Evolutionary conservation across 2,797 vertebrate species (phyloP).

Genomic region (Rhinatrema bivittatum): DNA sequence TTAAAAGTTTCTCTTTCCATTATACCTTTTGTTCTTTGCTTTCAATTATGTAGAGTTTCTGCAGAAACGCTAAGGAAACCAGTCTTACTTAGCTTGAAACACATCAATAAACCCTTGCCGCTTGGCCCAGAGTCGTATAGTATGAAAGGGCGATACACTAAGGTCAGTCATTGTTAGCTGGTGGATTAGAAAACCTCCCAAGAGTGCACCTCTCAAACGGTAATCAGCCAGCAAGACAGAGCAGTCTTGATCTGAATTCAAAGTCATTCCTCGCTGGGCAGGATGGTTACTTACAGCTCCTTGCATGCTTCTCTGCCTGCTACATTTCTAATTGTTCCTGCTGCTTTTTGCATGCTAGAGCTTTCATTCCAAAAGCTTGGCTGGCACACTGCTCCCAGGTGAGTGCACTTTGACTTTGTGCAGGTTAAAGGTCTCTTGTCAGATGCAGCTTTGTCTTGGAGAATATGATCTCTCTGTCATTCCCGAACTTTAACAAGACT

Average conservation of each 20-base stretch:
- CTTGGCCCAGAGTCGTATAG: conserved; percentile 44
- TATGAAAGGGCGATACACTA: conserved; percentile 49
- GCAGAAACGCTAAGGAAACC: conserved; percentile 42
- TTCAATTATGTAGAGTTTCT: conserved; percentile 43
- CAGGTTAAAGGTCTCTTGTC: conserved; percentile 41
- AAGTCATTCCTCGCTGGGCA: conserved; percentile 32
- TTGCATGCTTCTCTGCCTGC: conserved; percentile 24
- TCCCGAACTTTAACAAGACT: conserved; percentile 1
- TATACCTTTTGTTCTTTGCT: conserved; percentile 21
- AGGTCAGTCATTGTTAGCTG: conserved; percentile 56
- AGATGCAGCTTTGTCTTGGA: conserved; percentile 19
- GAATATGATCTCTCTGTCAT: conserved; percentile 19
- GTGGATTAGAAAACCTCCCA: conserved; percentile 56
- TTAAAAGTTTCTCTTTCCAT: conserved; percentile 23
- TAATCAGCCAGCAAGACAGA: conserved; percentile 49
- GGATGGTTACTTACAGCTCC: conserved; percentile 26
- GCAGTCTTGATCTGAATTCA: conserved; percentile 40
- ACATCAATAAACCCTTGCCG: conserved; percentile 53
- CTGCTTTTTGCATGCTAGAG: conserved; percentile 22
- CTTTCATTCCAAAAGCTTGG: conserved; percentile 34
- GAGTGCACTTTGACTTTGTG: conserved; percentile 27
- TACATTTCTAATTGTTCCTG: conserved; percentile 34
- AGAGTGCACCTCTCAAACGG: conserved; percentile 50
- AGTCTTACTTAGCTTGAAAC: conserved; percentile 61
- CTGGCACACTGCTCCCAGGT: conserved; percentile 36